These are phyloP conservation scores for Sipunculus nudus DNA, from an alignment of 2,888 invertebrate genomes.

Conservation along the genomic window DNA sequence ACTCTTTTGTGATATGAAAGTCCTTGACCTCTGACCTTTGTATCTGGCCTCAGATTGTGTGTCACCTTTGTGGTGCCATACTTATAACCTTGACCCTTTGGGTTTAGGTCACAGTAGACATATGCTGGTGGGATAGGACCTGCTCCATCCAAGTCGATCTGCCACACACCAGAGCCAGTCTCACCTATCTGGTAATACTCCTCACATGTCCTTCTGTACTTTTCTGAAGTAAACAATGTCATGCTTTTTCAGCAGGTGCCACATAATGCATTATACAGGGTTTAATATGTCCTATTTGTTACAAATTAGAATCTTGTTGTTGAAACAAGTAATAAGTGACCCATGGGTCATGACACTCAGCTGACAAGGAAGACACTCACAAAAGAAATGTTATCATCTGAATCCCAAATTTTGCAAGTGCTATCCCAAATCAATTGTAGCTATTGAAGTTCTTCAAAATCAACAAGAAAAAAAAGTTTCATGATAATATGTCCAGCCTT, in stretches of 20 bases:
- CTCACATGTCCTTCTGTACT: conserved; percentile 90
- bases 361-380: no score
- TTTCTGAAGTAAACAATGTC: conserved; percentile 73
- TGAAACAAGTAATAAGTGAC: no score
- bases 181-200: conserved; percentile 88
- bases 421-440: no score
- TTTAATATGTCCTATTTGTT: no score
- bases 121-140: conserved; percentile 92
- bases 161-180: conserved; percentile 76
- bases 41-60: conserved; percentile 50
- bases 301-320: no score
- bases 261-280: conserved; percentile 1
- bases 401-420: no score
- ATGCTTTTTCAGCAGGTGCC: no score
- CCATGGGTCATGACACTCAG: no score
- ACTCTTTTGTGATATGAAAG: conserved; percentile 56
- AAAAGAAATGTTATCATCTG: no score
- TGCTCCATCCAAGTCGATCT: conserved; percentile 93
- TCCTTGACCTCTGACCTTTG: conserved; percentile 44
- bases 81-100: neutral
- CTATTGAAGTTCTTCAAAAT: no score
- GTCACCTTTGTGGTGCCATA: conserved; percentile 51
- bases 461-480: no score
- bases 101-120: conserved; percentile 79
- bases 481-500: no score